phyloP scores from a whole-genome alignment of 2,113 vertebrate genomes.

The Spheniscus mendiculus region DNA sequence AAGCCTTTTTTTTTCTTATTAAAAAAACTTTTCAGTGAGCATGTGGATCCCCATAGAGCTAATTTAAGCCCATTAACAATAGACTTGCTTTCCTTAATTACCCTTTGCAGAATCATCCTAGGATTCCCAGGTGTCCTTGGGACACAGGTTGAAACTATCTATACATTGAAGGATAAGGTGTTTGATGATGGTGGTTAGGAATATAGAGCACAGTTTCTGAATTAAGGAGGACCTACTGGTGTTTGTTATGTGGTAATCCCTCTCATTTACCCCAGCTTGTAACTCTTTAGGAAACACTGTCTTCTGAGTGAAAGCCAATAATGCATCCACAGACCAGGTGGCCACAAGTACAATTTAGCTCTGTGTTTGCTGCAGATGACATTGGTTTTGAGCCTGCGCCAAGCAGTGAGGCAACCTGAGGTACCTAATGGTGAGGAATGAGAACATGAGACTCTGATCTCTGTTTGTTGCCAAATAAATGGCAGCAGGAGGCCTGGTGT shows the following conservation, averaged over 20 bases:
- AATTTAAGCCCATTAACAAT: constrained; percentile 36
- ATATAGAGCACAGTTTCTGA: neutral
- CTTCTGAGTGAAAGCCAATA: neutral
- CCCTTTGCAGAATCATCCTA: constrained; percentile 10
- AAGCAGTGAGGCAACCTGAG: neutral
- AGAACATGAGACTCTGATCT: neutral
- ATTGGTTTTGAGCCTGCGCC: neutral
- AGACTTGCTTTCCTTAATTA: constrained; percentile 48
- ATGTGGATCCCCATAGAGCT: neutral
- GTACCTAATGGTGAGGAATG: neutral
- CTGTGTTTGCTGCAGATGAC: neutral
- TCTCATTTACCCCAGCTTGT: neutral
- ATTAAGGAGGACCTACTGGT: neutral
- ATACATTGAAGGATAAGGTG: neutral
- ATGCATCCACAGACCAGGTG: neutral
- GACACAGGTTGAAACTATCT: neutral
- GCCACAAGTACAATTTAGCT: neutral
- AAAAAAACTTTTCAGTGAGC: neutral
- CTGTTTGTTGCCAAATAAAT: neutral
- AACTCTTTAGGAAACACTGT: neutral
- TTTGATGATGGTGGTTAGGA: neutral
- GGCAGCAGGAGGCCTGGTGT: neutral
- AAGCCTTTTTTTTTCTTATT: neutral
- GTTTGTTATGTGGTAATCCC: neutral
- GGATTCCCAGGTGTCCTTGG: constrained; percentile 1